Percentiles rank a stretch among this genome's conserved stretches.
Conservation (phyloP, 1,140 invertebrate species). For the Pantala flavescens region DNA sequence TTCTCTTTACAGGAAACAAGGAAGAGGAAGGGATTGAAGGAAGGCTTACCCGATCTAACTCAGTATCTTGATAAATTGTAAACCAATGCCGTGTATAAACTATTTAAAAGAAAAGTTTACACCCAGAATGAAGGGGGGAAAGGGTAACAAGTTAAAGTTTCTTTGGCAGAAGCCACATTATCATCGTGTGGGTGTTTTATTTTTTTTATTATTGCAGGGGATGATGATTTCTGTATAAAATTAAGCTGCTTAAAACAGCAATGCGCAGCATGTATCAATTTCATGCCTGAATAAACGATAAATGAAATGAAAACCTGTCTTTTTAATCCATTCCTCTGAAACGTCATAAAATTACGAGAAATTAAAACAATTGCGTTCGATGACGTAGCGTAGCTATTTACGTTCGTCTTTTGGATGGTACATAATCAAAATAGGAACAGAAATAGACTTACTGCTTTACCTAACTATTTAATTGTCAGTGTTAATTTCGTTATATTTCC, state of each 20-base stretch:
- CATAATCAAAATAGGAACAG: too few relatives aligned
- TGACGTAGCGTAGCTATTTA: too few relatives aligned
- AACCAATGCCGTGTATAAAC: conserved; percentile 28
- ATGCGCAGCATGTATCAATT: conserved; percentile 4
- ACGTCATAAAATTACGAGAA: too few relatives aligned
- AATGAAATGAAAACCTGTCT: neutral
- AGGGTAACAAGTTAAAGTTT: neutral
- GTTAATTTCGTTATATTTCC: too few relatives aligned
- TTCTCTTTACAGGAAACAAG: conserved; percentile 69
- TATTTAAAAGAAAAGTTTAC: conserved; percentile 2
- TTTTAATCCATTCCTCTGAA: too few relatives aligned
- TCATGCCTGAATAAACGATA: conserved; percentile 9
- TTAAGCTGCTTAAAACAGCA: neutral
- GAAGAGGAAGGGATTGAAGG: conserved; percentile 98
- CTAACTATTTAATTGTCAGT: too few relatives aligned
- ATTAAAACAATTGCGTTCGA: too few relatives aligned
- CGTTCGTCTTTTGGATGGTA: too few relatives aligned
- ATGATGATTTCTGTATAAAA: conserved; percentile 9
- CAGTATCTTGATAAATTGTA: conserved; percentile 94
- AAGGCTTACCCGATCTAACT: conserved; percentile 84
- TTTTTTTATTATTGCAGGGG: conserved; percentile 11
- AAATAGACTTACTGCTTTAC: too few relatives aligned
- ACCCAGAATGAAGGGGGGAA: neutral
- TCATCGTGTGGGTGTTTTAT: conserved; percentile 3
- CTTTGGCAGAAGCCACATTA: neutral